phyloP scores from a whole-genome alignment of 92 coral and sea anemone species.

The Phenganax subtilis region DNA sequence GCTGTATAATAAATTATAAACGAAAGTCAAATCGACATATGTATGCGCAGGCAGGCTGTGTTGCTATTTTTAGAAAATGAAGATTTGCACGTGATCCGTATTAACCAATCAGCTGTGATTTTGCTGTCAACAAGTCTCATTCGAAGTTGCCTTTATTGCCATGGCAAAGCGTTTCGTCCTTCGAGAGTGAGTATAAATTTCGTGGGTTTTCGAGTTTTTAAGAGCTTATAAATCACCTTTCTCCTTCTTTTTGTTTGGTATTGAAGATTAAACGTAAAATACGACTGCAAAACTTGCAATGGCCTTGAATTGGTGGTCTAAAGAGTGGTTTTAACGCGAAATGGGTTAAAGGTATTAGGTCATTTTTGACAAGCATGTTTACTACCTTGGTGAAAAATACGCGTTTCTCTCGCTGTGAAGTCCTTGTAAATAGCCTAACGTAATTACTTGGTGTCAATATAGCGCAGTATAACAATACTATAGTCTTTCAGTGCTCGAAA shows the following conservation, averaged over 20 bases:
- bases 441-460: background rate
- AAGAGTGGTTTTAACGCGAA: background rate
- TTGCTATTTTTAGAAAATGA: no score
- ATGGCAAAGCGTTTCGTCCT: no score
- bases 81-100: slow-evolving; percentile 20
- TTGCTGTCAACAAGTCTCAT: slow-evolving; percentile 25
- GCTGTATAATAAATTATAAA: no score
- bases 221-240: no score
- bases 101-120: slow-evolving; percentile 16
- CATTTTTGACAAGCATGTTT: background rate
- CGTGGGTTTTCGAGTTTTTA: no score
- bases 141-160: slow-evolving; percentile 5
- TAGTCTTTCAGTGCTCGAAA: background rate
- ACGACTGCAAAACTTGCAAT: background rate
- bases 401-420: background rate
- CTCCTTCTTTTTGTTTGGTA: background rate
- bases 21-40: no score
- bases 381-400: background rate
- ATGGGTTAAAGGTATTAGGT: slow-evolving; percentile 3
- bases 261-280: background rate
- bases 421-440: slow-evolving; percentile 19
- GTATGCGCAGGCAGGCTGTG: no score
- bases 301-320: background rate
- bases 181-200: no score
- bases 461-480: background rate